A percentile compares a stretch with the other conserved stretches of the same genome.
These are phyloP conservation scores for Pica pica DNA, from an alignment of 2,113 vertebrate genomes.

Conservation along the genomic window DNA sequence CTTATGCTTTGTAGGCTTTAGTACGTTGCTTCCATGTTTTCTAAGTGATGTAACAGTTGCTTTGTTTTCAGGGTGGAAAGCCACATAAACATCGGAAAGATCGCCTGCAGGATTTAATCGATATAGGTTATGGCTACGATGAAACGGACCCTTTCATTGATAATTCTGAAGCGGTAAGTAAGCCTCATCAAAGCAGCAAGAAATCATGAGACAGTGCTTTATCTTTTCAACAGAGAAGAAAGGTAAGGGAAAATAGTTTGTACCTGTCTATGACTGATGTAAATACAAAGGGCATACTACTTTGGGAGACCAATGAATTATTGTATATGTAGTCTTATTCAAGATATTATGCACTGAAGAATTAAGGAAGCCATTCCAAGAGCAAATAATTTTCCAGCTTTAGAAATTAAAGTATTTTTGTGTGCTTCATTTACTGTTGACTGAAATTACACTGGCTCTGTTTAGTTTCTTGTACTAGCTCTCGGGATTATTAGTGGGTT, in stretches of 20 bases:
- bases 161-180: conserved; percentile 97
- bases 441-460: not conserved
- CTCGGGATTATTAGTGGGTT: not conserved
- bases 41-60: not conserved
- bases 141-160: conserved; percentile 98
- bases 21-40: not conserved
- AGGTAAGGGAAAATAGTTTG: not conserved
- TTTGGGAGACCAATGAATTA: not conserved
- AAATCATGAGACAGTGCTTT: not conserved
- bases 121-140: conserved; percentile 97
- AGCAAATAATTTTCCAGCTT: not conserved
- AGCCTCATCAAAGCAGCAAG: not conserved
- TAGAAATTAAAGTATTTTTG: not conserved
- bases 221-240: not conserved
- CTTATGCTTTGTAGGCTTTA: not conserved
- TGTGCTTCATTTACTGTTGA: not conserved
- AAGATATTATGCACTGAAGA: not conserved
- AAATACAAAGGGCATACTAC: not conserved
- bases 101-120: conserved; percentile 95
- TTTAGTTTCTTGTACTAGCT: not conserved
- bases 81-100: conserved; percentile 91
- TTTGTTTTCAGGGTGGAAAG: conserved; percentile 76
- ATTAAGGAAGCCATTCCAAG: not conserved
- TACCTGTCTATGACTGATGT: not conserved
- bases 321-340: not conserved